These are phyloP conservation scores for Cyclura pinguis DNA, from an alignment of 2,797 vertebrate species.

Conservation along the genomic window DNA sequence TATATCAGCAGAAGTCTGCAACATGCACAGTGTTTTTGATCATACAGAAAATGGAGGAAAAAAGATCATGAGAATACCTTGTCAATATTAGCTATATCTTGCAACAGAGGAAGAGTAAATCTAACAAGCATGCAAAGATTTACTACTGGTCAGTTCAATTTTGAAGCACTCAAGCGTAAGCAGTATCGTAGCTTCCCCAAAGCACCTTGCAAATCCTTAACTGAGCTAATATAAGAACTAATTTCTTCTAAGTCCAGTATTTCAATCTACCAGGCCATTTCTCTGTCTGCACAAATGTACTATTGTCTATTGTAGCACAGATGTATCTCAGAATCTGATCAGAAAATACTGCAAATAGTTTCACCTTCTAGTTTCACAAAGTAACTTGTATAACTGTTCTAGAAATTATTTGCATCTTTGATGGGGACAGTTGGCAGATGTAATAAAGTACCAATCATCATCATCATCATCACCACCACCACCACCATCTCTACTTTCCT, in stretches of 20 bases:
- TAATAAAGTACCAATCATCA: not conserved
- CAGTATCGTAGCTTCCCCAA: not conserved
- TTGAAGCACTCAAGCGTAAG: not conserved
- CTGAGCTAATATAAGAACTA: not conserved
- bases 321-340: slow-evolving; percentile 39
- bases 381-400: not conserved
- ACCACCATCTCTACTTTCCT: slow-evolving; percentile 9
- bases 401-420: not conserved
- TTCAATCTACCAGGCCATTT: not conserved
- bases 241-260: not conserved
- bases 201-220: not conserved
- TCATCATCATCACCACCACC: too few relatives aligned
- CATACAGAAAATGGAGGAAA: not conserved
- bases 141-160: not conserved
- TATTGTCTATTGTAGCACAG: not conserved
- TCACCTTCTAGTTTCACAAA: not conserved
- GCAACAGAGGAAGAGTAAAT: not conserved
- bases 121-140: not conserved
- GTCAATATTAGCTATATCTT: not conserved
- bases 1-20: not conserved
- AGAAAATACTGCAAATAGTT: not conserved
- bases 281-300: slow-evolving; percentile 47
- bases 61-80: not conserved
- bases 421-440: not conserved
- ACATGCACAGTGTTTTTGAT: not conserved